Evolutionary conservation across 2,888 invertebrate genomes (phyloP), one percentile per base, ranked within the genome.

Genomic region (Gryllus longicercus): DNA sequence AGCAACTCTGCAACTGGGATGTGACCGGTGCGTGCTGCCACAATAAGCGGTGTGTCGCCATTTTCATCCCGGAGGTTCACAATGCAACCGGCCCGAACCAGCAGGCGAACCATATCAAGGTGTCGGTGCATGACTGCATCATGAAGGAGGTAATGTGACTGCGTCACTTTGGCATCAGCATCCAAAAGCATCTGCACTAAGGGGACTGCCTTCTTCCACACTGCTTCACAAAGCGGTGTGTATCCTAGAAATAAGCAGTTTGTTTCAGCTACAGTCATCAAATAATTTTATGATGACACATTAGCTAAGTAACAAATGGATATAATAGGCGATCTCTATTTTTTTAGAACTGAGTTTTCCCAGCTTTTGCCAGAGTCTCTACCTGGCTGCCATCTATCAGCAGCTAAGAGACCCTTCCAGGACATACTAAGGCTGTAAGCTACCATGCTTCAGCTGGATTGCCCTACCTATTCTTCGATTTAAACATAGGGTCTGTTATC

Each of bases 141-240:
- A 84, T 94, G 94, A 78, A 94, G 86, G 75, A 94, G 88, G 86
- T 91, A 91, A 85, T 93, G 93, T 1, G 92, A 91, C 82, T 93
- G 92, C 75, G 93, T 91, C 16, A 93, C 88, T 79, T 93, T 90
- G 2, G 94, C 94, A 14, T 94, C 93, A 50, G 90, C 89, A 51
- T 88, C 86, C 79, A 94, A 85, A 50, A 94, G 87, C 74, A 90
- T 86, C 83, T 89, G 88, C 14, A 92, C 90, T 82, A 93, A 88
- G 21, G 88, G 86, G 1, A 89, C 87, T 83, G 90, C 89, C 84
- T 91, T 91, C 83, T 90, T 90, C 89, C 91, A 92, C 25, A 94
- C 93, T 14, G 94, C 93, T 85, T 92, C 90, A 86, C 92, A 91
- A 75, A 94, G 87, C 10, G 94, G 92, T 0, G 94, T 93, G 82